phyloP scores from a whole-genome alignment of 2,797 vertebrate genomes.

The Mormyrops attenuatus region DNA sequence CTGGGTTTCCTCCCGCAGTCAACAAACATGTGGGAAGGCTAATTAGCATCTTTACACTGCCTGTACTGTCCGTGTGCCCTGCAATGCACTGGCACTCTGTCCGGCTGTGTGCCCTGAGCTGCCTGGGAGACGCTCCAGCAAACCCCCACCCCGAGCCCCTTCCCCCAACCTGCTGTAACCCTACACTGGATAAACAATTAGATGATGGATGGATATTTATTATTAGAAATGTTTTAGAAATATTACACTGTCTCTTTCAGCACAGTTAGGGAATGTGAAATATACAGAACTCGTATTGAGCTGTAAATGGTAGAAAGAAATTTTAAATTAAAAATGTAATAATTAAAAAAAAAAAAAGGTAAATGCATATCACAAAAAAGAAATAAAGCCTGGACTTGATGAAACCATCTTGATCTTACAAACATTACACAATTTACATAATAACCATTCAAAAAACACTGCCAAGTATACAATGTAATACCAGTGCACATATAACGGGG shows the following conservation, averaged over 20 bases:
- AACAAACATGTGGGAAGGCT: not conserved
- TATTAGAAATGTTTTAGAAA: not conserved
- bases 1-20: not conserved
- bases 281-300: not conserved
- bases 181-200: not conserved
- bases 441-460: not conserved
- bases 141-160: not conserved
- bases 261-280: not conserved
- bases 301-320: not conserved
- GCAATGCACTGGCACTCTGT: not conserved
- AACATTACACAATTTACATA: not conserved
- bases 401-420: not conserved
- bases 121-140: not conserved
- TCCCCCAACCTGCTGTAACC: not conserved
- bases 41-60: not conserved
- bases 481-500: not conserved
- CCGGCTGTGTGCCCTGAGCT: not conserved
- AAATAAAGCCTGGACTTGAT: not conserved
- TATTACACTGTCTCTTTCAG: not conserved
- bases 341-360: not conserved
- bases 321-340: not conserved
- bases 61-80: not conserved
- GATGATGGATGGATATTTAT: conserved; percentile 7
- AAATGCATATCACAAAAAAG: not conserved
- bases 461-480: not conserved